Evolutionary conservation across 2,888 invertebrate species (phyloP).

Genomic region (Platycheirus rosarum): DNA sequence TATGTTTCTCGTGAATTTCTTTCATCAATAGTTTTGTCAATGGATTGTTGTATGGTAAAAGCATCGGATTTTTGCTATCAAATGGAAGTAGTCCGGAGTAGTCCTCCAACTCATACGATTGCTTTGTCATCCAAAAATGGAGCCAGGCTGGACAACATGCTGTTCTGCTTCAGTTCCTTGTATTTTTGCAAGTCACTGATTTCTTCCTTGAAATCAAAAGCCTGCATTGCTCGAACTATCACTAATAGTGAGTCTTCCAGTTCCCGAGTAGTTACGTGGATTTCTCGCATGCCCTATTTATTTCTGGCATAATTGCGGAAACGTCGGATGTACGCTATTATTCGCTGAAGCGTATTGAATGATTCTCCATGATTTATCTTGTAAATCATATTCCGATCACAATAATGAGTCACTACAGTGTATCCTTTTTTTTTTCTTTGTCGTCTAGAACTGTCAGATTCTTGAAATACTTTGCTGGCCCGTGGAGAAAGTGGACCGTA

Average conservation of each 20-base stretch:
- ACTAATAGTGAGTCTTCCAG: not conserved
- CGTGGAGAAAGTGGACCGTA: slow-evolving; percentile 2
- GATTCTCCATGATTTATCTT: too few species aligned
- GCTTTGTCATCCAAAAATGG: slow-evolving; percentile 47
- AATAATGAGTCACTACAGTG: slow-evolving; percentile 8
- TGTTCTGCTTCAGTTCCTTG: slow-evolving; percentile 10
- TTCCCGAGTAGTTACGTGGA: slow-evolving; percentile 1
- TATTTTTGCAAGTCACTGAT: not conserved
- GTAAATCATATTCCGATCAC: slow-evolving; percentile 17
- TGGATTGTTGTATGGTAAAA: slow-evolving; percentile 72
- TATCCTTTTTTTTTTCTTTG: not conserved
- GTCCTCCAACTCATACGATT: slow-evolving; percentile 54
- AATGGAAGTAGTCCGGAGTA: slow-evolving; percentile 17
- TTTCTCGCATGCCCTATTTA: not conserved
- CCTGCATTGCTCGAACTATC: slow-evolving; percentile 17
- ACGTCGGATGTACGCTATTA: slow-evolving; percentile 8
- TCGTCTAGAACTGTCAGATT: too few species aligned
- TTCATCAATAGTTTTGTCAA: slow-evolving; percentile 45
- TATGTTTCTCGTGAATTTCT: slow-evolving; percentile 1
- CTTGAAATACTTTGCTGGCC: too few species aligned
- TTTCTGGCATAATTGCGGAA: slow-evolving; percentile 10
- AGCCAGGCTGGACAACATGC: slow-evolving; percentile 2
- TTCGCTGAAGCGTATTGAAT: slow-evolving; percentile 12
- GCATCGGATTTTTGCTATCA: slow-evolving; percentile 74
- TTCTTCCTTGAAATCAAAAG: slow-evolving; percentile 27